Percentiles rank a stretch among this genome's conserved stretches.
These are phyloP conservation scores for Varanus salvator DNA, from an alignment of 2,113 vertebrate species.

Conservation along the genomic window DNA sequence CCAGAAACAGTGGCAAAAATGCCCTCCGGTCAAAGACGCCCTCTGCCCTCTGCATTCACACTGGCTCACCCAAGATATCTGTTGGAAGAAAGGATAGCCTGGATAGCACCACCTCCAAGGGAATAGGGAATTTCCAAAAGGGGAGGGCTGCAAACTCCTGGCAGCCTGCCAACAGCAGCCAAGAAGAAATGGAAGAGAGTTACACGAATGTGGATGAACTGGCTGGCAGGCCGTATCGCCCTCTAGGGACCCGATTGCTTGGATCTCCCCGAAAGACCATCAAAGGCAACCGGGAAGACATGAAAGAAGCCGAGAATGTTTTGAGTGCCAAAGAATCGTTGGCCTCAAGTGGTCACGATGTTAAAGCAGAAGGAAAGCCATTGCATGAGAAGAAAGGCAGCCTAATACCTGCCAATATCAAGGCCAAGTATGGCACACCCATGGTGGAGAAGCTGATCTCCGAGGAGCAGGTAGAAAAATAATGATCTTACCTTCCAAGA, in stretches of 20 bases:
- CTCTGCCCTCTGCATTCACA: background rate
- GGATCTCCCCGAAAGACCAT: background rate
- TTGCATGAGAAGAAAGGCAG: slow-evolving; percentile 27
- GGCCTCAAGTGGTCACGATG: slow-evolving; percentile 10
- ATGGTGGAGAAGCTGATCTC: slow-evolving; percentile 60
- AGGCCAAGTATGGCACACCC: slow-evolving; percentile 65
- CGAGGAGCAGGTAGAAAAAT: slow-evolving; percentile 63
- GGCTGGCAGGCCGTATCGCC: background rate
- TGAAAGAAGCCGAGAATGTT: background rate
- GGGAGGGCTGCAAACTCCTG: background rate
- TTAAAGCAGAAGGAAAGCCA: slow-evolving; percentile 38
- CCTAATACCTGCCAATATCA: slow-evolving; percentile 56
- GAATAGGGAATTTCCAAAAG: background rate
- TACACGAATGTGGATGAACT: background rate
- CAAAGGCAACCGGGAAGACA: background rate
- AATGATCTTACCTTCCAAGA: background rate
- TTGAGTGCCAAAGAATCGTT: slow-evolving; percentile 22
- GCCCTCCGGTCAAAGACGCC: slow-evolving; percentile 29
- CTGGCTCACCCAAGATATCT: slow-evolving; percentile 7
- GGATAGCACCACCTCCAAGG: slow-evolving; percentile 3
- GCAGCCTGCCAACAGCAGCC: background rate
- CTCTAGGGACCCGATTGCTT: background rate
- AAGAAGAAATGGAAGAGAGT: background rate
- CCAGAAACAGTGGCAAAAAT: background rate
- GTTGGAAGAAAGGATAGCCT: slow-evolving; percentile 8